These are phyloP conservation scores for Cynocephalus volans DNA, from an alignment of 2,113 vertebrate genomes.

Conservation along the genomic window DNA sequence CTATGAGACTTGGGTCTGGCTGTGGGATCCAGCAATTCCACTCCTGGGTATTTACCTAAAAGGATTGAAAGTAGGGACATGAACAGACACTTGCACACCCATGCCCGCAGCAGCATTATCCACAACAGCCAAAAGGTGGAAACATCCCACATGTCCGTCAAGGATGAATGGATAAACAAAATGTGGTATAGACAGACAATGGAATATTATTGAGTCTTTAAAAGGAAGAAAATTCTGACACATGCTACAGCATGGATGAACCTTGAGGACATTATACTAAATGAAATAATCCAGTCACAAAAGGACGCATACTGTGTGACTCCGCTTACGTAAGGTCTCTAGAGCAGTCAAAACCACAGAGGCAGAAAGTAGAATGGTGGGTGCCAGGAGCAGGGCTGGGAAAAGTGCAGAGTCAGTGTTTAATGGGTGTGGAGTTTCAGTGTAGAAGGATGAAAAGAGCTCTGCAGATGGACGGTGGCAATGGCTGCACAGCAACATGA, in stretches of 20 bases:
- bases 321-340: no score
- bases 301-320: fast-evolving
- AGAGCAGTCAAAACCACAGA: background rate
- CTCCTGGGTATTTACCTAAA: background rate
- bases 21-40: background rate
- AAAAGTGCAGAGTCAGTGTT: background rate
- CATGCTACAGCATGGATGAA: background rate
- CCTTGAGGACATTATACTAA: background rate
- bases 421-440: background rate
- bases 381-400: background rate
- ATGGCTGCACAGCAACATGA: fast-evolving
- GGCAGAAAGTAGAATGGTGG: background rate
- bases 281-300: background rate
- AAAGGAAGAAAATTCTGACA: background rate
- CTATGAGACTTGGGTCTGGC: background rate
- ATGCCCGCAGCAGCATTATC: fast-evolving
- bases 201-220: no score
- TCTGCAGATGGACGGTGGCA: fast-evolving
- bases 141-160: fast-evolving
- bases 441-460: fast-evolving
- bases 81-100: background rate
- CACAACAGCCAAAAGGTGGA: background rate
- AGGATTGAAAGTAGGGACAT: background rate
- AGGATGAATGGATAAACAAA: fast-evolving
- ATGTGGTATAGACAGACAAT: no score